A percentile compares a stretch with the other conserved stretches of the same genome.
Conservation (phyloP, 2,888 invertebrate genomes). For the Tolmerus cingulatus region DNA sequence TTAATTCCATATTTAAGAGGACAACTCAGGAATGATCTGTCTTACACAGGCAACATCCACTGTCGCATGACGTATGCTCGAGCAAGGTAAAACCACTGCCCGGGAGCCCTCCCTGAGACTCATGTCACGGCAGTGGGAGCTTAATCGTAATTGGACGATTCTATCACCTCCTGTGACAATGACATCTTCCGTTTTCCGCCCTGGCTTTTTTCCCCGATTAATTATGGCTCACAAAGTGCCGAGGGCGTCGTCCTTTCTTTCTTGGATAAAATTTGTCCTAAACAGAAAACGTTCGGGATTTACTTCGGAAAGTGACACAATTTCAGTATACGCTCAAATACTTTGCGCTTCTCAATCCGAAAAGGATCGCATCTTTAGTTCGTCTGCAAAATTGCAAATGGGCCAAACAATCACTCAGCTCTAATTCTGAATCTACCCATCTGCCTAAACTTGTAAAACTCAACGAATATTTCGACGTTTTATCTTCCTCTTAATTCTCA, state of each 20-base stretch:
- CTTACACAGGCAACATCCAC: conserved; percentile 16
- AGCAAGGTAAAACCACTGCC: neutral
- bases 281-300: neutral
- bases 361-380: neutral
- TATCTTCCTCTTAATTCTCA: neutral
- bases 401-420: neutral
- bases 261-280: neutral
- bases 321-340: neutral
- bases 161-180: conserved; percentile 8
- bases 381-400: neutral
- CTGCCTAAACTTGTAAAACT: neutral
- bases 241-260: neutral
- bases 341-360: neutral
- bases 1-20: conserved; percentile 43
- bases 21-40: conserved; percentile 39
- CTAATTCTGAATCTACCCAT: neutral
- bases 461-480: neutral
- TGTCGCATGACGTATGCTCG: conserved; percentile 32
- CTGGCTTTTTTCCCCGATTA: neutral
- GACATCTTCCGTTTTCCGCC: neutral
- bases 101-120: neutral
- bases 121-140: neutral
- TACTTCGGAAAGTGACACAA: neutral
- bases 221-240: neutral
- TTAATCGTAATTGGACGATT: conserved; percentile 14